Base-by-base conservation (phyloP, 2,797 vertebrate genomes). In the Gambelia wislizenii region DNA sequence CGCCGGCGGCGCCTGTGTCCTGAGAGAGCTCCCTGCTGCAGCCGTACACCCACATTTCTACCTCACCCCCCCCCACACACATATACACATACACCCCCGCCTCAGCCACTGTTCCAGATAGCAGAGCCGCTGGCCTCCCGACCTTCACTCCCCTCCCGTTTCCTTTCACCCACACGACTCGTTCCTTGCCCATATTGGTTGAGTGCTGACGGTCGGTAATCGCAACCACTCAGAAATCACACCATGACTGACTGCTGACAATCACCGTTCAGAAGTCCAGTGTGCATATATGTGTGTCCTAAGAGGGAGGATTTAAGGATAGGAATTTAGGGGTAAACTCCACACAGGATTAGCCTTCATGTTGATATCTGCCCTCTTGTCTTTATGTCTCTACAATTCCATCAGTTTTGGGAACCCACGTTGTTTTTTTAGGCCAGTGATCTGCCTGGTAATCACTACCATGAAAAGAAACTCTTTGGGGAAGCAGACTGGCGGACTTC, bases 21-120 rank as follows among this genome's bases (percentile, higher is more conserved):
- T 77, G 70, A 27, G 83, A 61, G 64, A 87, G 54, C 86, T 74
- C 82, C 27, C 25, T 44, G 67, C 69, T 81, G 82, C 61, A 74
- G 76, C 64, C 44, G 64, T 36, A 87, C 91, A 61, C 70, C 59
- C 49, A 25, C 82, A 36, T 49, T 69, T 74, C 72, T 74, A 30
- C 67, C n/a, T n/a, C n/a, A n/a, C n/a, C n/a, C n/a, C n/a, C n/a
- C 33, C 74, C 52, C 59, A 61, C 59, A 25, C n/a, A n/a, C n/a
- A 20, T 5, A 22, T 20, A 61, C 59, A 59, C 56, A 6, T 16
- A 61, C 59, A 61, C 20, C 22, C 59, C 59, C 59, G 76, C 79
- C 77, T 33, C 70, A n/a, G 59, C 47, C 20, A 18, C 64, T 52
- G 52, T 42, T 69, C 52, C 36, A 44, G 30, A 52, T 44, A 85